Evolutionary conservation across 2,797 vertebrate species (phyloP).

Genomic region (Manis crassicaudata): DNA sequence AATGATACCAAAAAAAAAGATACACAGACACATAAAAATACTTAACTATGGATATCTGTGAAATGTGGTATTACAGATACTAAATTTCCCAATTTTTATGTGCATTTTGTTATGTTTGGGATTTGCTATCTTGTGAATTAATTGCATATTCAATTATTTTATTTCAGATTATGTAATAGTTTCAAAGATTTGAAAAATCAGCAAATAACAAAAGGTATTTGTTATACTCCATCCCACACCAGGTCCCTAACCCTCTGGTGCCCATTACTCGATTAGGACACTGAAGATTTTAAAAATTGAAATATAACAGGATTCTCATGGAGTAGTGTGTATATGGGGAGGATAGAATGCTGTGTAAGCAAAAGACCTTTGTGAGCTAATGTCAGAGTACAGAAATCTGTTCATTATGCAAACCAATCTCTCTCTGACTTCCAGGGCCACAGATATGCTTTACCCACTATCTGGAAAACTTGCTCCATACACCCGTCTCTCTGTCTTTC

Average conservation of each 20-base stretch:
- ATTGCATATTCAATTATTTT: slow-evolving; percentile 26
- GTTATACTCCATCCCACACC: neutral
- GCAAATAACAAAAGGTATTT: slow-evolving; percentile 12
- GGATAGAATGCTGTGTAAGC: neutral
- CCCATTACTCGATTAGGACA: neutral
- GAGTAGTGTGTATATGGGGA: neutral
- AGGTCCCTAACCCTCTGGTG: neutral
- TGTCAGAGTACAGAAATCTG: neutral
- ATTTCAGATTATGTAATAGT: slow-evolving; percentile 7
- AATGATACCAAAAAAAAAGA: too few relatives aligned
- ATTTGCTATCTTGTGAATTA: slow-evolving; percentile 23
- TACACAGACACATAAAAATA: neutral
- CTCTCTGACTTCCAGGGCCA: neutral
- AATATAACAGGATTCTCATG: neutral
- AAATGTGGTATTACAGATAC: neutral
- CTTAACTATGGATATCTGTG: neutral
- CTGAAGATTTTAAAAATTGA: neutral
- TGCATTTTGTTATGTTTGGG: slow-evolving; percentile 2
- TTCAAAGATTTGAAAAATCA: neutral
- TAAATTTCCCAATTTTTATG: neutral
- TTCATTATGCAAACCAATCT: neutral
- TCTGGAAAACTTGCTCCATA: neutral
- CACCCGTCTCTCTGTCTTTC: neutral
- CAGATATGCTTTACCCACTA: neutral
- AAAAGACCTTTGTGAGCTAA: slow-evolving; percentile 24